These are phyloP conservation scores for Arvicanthis niloticus DNA, from an alignment of 2,113 vertebrate genomes.

Conservation along the genomic window DNA sequence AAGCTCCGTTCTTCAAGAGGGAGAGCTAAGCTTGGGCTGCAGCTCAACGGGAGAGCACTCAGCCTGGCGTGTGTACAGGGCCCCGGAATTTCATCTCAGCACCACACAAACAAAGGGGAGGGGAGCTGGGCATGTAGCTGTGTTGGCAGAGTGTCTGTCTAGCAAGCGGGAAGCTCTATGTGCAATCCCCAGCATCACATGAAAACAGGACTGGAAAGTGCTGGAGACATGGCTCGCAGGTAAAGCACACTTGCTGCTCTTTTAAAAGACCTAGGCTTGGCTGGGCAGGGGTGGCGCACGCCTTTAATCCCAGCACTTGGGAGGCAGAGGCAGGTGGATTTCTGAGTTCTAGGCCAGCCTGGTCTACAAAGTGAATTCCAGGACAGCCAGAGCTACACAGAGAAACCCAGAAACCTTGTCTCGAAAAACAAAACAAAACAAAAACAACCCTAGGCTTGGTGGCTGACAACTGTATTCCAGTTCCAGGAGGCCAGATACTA, in stretches of 20 bases:
- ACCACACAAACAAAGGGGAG: not conserved
- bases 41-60: not conserved
- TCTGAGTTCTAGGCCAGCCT: too few relatives aligned
- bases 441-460: too few relatives aligned
- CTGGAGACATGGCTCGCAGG: not conserved
- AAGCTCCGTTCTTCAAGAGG: not conserved
- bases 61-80: too few relatives aligned
- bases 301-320: too few relatives aligned
- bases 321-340: too few relatives aligned
- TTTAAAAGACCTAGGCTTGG: not conserved
- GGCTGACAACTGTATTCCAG: not conserved
- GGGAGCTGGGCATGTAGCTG: not conserved
- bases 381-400: too few relatives aligned
- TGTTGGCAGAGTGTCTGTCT: not conserved
- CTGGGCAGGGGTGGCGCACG: too few relatives aligned
- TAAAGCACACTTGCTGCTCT: not conserved
- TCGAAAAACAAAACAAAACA: too few relatives aligned
- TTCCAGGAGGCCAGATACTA: too few relatives aligned
- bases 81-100: not conserved
- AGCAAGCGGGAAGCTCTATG: not conserved
- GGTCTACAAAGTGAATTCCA: too few relatives aligned
- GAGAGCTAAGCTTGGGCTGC: not conserved
- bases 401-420: too few relatives aligned
- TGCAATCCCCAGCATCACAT: not conserved
- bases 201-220: not conserved